Conservation (phyloP, 2,888 invertebrate genomes). For the Boloria euphrosyne region DNA sequence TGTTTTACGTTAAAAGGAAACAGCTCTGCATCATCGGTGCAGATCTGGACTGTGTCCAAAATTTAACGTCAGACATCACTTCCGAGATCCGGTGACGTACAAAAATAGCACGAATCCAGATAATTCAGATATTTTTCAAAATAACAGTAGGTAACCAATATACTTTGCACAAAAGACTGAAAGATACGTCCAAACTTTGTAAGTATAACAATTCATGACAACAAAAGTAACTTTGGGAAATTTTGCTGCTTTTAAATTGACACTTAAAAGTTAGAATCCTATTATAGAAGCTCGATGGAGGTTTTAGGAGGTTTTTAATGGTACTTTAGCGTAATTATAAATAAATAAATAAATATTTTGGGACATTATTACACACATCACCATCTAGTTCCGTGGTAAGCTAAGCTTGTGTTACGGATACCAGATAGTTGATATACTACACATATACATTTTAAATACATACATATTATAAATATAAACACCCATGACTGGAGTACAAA, state of each 20-base stretch:
- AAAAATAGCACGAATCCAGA: background rate
- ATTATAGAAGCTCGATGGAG: background rate
- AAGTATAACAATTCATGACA: slow-evolving; percentile 9
- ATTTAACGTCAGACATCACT: slow-evolving; percentile 14
- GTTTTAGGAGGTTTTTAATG: slow-evolving; percentile 3
- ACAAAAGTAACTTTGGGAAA: slow-evolving; percentile 1
- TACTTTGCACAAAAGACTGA: no score
- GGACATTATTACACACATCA: no score
- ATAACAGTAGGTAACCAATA: background rate
- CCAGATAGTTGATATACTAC: no score
- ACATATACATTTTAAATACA: no score
- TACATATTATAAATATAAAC: no score
- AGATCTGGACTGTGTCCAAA: slow-evolving; percentile 19
- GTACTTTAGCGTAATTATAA: no score
- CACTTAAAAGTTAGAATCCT: slow-evolving; percentile 9
- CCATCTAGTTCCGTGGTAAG: no score
- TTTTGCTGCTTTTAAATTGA: slow-evolving; percentile 9
- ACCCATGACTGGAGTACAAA: no score
- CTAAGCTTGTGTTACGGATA: no score
- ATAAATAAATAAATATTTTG: no score
- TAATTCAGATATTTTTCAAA: background rate
- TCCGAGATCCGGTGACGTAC: background rate
- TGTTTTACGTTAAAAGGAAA: slow-evolving; percentile 1
- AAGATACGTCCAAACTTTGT: background rate
- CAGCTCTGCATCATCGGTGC: background rate